A percentile compares a stretch with the other conserved stretches of the same genome.
These are phyloP conservation scores for Strix uralensis DNA, from an alignment of 2,113 vertebrate genomes.

Conservation along the genomic window DNA sequence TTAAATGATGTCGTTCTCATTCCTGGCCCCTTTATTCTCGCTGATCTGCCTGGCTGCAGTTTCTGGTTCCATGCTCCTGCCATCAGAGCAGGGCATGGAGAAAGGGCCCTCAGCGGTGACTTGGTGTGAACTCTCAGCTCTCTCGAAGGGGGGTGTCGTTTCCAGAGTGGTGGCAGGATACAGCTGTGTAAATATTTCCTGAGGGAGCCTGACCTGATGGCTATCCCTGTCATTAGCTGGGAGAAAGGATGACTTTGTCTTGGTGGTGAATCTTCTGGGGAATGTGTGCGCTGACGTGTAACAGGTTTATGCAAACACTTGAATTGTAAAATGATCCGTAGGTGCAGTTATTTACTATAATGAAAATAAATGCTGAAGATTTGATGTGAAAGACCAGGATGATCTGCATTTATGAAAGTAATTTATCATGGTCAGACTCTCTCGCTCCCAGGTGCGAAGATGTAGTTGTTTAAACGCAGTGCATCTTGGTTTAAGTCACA, in stretches of 20 bases:
- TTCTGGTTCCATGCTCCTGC: not conserved
- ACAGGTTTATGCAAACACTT: not conserved
- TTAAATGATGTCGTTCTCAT: not conserved
- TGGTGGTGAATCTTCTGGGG: not conserved
- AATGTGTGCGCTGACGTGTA: not conserved
- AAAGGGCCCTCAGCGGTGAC: not conserved
- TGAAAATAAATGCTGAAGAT: not conserved
- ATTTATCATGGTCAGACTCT: not conserved
- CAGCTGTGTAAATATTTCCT: not conserved
- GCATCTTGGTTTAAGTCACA: not conserved
- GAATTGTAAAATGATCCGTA: not conserved
- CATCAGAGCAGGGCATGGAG: not conserved
- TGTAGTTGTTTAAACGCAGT: not conserved
- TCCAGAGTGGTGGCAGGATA: not conserved
- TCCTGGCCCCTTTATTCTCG: not conserved
- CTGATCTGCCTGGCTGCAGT: not conserved
- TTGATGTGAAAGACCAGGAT: not conserved
- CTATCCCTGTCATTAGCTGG: not conserved
- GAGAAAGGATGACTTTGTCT: not conserved
- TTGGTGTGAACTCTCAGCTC: not conserved
- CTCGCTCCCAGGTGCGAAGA: not conserved
- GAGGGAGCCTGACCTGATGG: not conserved
- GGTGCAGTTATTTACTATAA: not conserved
- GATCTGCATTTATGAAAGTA: not conserved
- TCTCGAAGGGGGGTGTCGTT: accelerated